These are phyloP conservation scores for Alosa sapidissima DNA, from an alignment of 2,797 vertebrate species.

Conservation along the genomic window DNA sequence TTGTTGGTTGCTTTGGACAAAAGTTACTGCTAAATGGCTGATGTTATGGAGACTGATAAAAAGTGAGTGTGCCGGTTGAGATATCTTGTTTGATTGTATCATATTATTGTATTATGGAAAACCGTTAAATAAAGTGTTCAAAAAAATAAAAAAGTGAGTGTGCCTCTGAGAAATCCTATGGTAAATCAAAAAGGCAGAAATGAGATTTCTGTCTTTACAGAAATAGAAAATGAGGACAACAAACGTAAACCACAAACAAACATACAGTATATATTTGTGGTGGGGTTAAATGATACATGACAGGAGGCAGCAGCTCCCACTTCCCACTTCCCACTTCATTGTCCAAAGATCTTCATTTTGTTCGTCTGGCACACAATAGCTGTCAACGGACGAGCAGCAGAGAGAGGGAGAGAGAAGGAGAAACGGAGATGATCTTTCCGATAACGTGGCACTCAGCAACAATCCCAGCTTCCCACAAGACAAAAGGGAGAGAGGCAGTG, in stretches of 20 bases:
- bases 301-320: not conserved
- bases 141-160: too few relatives aligned
- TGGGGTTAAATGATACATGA: not conserved
- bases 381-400: not conserved
- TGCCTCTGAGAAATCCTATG: not conserved
- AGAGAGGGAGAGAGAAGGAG: conserved; percentile 33
- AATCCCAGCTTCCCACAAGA: conserved; percentile 26
- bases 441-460: conserved; percentile 51
- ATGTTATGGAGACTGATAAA: not conserved
- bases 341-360: not conserved
- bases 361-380: not conserved
- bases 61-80: not conserved
- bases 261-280: not conserved
- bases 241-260: not conserved
- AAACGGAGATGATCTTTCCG: conserved; percentile 37
- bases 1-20: not conserved
- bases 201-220: not conserved
- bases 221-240: not conserved
- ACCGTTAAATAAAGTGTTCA: too few relatives aligned
- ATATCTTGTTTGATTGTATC: too few relatives aligned
- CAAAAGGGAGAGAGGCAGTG: conserved; percentile 24
- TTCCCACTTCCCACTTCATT: not conserved
- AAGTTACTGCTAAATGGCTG: not conserved
- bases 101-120: too few relatives aligned
- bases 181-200: not conserved